These are phyloP conservation scores for Nomada goodeniana DNA, from an alignment of 2,888 invertebrate genomes.

Conservation along the genomic window DNA sequence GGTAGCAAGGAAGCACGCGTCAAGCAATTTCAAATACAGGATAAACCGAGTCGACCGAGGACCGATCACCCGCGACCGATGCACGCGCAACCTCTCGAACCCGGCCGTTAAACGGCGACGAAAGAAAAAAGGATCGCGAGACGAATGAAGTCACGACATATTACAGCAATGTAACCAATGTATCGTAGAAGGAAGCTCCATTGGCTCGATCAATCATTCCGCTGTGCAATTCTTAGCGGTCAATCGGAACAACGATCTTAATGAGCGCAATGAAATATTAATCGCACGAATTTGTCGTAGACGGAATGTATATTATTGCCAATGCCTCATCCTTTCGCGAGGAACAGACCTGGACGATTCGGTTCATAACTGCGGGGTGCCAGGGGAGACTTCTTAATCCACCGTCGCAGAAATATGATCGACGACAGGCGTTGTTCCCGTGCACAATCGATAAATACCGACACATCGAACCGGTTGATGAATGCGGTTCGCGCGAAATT, in stretches of 20 bases:
- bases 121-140: too few relatives aligned
- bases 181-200: neutral
- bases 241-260: neutral
- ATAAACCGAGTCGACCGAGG: too few relatives aligned
- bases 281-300: neutral
- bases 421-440: conserved; percentile 43
- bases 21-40: too few relatives aligned
- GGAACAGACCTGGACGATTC: neutral
- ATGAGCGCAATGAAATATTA: conserved; percentile 12
- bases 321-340: too few relatives aligned
- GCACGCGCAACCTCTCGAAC: too few relatives aligned
- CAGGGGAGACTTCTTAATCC: neutral
- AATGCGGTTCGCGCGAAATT: conserved; percentile 50
- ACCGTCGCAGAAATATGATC: conserved; percentile 35
- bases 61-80: too few relatives aligned
- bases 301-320: too few relatives aligned
- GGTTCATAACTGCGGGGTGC: neutral
- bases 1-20: too few relatives aligned
- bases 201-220: neutral
- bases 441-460: conserved; percentile 45
- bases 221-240: neutral
- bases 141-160: conserved; percentile 4
- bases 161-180: neutral
- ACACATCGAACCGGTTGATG: conserved; percentile 44
- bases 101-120: neutral